These are phyloP conservation scores for Leptodactylus fallax DNA, from an alignment of 2,797 vertebrate species.

Conservation along the genomic window DNA sequence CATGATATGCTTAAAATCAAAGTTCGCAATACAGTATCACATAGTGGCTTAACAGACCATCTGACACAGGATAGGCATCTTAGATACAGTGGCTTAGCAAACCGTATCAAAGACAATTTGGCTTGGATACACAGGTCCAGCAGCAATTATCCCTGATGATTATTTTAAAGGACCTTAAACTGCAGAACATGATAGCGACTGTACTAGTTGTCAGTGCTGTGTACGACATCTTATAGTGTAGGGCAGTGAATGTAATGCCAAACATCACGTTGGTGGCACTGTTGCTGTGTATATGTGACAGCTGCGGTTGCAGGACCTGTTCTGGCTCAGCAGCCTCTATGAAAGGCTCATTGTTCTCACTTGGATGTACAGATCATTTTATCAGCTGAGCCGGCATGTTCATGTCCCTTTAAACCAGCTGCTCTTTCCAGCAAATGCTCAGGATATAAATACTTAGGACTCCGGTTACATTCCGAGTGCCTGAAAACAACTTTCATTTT, in stretches of 20 bases:
- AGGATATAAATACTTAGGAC: conserved; percentile 61
- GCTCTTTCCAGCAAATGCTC: conserved; percentile 69
- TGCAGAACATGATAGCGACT: background rate
- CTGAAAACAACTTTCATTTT: conserved; percentile 55
- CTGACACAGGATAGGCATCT: background rate
- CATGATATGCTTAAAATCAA: background rate
- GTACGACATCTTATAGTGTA: background rate
- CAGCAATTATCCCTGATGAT: background rate
- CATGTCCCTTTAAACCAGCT: conserved; percentile 66
- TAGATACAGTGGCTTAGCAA: background rate
- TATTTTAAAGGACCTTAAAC: no score
- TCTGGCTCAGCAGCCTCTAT: background rate
- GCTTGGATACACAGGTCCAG: background rate
- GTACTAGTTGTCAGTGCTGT: background rate
- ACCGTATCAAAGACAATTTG: background rate
- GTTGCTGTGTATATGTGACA: conserved; percentile 62
- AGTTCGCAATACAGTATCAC: background rate
- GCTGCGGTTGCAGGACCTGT: conserved; percentile 61
- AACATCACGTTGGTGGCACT: conserved; percentile 21
- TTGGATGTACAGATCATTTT: background rate
- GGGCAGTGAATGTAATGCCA: background rate
- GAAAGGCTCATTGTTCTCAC: conserved; percentile 64
- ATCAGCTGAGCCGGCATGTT: conserved; percentile 66
- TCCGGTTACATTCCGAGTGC: conserved; percentile 58
- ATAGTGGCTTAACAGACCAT: background rate